These are phyloP conservation scores for Pocillopora meandrina DNA, from an alignment of 92 coral and sea anemone genomes.

Conservation along the genomic window DNA sequence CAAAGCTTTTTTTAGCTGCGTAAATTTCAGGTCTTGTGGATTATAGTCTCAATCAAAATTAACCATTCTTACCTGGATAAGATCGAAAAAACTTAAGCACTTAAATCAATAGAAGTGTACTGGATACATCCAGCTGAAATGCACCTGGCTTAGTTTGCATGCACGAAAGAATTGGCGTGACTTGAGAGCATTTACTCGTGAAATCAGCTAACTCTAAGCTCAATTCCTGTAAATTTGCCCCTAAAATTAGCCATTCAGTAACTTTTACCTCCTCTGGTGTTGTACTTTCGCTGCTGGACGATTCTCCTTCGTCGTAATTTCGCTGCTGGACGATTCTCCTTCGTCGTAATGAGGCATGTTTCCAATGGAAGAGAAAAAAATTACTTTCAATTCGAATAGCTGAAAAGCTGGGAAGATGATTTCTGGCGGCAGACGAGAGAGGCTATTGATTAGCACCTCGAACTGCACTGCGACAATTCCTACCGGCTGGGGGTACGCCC, in stretches of 20 bases:
- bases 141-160: slow-evolving; percentile 33
- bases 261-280: slow-evolving; percentile 77
- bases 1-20: not conserved
- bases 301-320: slow-evolving; percentile 60
- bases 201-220: not conserved
- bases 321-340: slow-evolving; percentile 68
- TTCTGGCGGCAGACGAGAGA: slow-evolving; percentile 47
- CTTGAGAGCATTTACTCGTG: not conserved
- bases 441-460: slow-evolving; percentile 12
- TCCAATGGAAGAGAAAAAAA: not conserved
- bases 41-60: not conserved
- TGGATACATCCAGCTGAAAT: slow-evolving; percentile 21
- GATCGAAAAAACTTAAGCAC: no score
- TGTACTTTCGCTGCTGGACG: slow-evolving; percentile 86
- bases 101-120: not conserved
- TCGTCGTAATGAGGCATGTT: slow-evolving; percentile 80
- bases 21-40: not conserved
- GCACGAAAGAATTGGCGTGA: not conserved
- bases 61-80: not conserved
- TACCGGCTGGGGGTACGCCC: no score
- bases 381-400: not conserved
- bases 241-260: not conserved
- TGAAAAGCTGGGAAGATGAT: slow-evolving; percentile 36
- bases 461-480: not conserved
- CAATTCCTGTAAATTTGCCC: not conserved